Evolutionary conservation across 2,888 invertebrate species (phyloP).

Genomic region (Eubasilissa splendida): DNA sequence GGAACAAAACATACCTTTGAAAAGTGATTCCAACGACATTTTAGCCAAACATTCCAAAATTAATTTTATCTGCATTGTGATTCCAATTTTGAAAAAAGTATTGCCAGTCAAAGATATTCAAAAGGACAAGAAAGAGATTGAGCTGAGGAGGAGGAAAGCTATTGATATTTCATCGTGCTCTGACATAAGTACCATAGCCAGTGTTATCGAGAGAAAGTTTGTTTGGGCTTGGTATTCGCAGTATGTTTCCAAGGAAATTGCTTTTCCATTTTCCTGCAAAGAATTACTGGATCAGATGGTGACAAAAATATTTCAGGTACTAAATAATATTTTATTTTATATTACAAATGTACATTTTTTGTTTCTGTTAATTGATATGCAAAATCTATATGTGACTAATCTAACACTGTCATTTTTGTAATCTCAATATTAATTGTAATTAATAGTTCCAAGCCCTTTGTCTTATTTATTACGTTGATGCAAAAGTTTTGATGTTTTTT

Average conservation of each 20-base stretch:
- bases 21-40: conserved; percentile 64
- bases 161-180: conserved; percentile 65
- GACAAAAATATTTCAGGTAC: conserved; percentile 68
- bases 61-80: conserved; percentile 4
- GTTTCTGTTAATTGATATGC: no score
- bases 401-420: no score
- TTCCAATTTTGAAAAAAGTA: conserved; percentile 34
- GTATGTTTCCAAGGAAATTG: conserved; percentile 70
- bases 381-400: no score
- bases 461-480: no score
- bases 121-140: conserved; percentile 56
- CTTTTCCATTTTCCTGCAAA: conserved; percentile 71
- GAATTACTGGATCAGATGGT: conserved; percentile 71
- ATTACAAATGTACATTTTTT: no score
- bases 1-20: conserved; percentile 70
- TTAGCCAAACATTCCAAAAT: conserved; percentile 35
- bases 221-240: conserved; percentile 71
- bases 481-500: no score
- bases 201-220: conserved; percentile 67
- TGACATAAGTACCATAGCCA: conserved; percentile 69
- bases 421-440: no score
- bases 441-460: no score
- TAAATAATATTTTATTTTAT: no score
- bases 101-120: conserved; percentile 51
- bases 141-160: conserved; percentile 6